phyloP scores from a whole-genome alignment of 2,888 invertebrate genomes.

The Mythimna loreyi region DNA sequence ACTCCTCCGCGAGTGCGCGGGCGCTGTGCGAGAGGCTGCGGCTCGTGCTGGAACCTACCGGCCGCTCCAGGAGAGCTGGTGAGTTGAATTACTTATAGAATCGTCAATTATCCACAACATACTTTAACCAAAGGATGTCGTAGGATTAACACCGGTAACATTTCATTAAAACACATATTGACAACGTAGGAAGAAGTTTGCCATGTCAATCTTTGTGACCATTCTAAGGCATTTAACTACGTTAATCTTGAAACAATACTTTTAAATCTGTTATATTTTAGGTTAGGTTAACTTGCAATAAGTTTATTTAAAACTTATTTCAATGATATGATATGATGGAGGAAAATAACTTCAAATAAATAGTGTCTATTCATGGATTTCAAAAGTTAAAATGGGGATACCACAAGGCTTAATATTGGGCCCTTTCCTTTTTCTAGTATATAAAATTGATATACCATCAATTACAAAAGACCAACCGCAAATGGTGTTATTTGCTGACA shows the following conservation, averaged over 20 bases:
- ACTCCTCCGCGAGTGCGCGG: slow-evolving; percentile 84
- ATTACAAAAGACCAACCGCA: neutral
- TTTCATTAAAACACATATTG: neutral
- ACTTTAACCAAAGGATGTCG: neutral
- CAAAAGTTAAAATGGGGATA: neutral
- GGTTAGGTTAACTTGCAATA: neutral
- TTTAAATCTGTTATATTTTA: neutral
- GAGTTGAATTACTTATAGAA: slow-evolving; percentile 31
- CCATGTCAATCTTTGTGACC: neutral
- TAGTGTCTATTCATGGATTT: neutral
- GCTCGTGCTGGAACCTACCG: slow-evolving; percentile 98
- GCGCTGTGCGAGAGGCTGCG: slow-evolving; percentile 97
- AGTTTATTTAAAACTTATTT: neutral
- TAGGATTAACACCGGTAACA: too few species aligned
- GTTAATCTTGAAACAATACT: neutral
- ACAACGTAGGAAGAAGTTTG: neutral
- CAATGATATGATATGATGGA: too few species aligned
- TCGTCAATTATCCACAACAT: neutral
- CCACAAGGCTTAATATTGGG: neutral
- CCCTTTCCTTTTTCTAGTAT: neutral
- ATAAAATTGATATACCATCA: neutral
- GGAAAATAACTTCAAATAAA: neutral
- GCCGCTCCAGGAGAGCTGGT: slow-evolving; percentile 95
- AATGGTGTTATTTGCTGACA: neutral
- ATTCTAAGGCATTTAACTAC: neutral